Evolutionary conservation across 2,888 invertebrate species (phyloP).

Genomic region (Andrena minutula): DNA sequence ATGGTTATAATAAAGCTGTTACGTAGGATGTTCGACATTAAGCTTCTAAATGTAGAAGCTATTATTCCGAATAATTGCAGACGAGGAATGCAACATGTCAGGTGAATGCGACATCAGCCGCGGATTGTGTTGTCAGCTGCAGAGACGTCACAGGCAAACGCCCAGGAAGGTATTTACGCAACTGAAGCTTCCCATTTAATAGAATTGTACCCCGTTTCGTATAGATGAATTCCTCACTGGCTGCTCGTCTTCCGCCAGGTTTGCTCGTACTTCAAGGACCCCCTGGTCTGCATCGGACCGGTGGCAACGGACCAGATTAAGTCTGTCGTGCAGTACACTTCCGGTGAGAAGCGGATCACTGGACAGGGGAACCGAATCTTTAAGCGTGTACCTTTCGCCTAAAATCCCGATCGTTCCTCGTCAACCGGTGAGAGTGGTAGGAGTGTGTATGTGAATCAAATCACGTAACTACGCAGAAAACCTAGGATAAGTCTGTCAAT

Average conservation of each 20-base stretch:
- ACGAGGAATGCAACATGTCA: conserved; percentile 93
- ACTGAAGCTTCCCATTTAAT: background rate
- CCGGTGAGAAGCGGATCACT: conserved; percentile 93
- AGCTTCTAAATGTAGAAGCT: conserved; percentile 6
- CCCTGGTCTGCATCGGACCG: conserved; percentile 94
- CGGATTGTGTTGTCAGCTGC: conserved; percentile 95
- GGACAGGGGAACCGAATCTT: conserved; percentile 83
- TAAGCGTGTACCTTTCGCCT: conserved; percentile 80
- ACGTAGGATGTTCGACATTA: background rate
- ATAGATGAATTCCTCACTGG: too few relatives aligned
- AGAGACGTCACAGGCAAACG: conserved; percentile 93
- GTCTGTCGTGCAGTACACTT: conserved; percentile 90
- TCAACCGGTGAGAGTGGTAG: conserved; percentile 36
- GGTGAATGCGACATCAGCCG: conserved; percentile 94
- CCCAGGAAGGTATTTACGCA: conserved; percentile 90
- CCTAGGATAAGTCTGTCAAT: conserved; percentile 60
- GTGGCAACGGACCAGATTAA: conserved; percentile 92
- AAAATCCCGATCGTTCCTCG: conserved; percentile 61
- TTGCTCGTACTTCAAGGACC: conserved; percentile 96
- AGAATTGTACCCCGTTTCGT: too few relatives aligned
- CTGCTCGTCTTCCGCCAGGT: conserved; percentile 86
- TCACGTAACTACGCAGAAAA: conserved; percentile 34
- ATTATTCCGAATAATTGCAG: conserved; percentile 80
- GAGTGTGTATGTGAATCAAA: conserved; percentile 59
- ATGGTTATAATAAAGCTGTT: conserved; percentile 27